These are phyloP conservation scores for Esox niger DNA, from an alignment of 2,113 vertebrate species.

Conservation along the genomic window DNA sequence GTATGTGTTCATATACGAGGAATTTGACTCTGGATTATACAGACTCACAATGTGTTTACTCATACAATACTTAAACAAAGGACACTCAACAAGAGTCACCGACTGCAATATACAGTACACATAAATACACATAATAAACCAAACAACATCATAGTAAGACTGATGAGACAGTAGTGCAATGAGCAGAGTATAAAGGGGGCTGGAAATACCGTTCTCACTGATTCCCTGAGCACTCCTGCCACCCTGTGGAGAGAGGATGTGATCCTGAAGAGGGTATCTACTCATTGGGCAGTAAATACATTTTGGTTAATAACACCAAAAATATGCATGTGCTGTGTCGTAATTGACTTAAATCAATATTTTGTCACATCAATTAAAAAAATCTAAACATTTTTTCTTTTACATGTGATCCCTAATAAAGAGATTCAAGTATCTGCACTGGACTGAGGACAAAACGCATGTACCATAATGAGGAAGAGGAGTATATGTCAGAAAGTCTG, in stretches of 20 bases:
- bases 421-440: background rate
- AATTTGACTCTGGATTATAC: no score
- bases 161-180: no score
- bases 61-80: no score
- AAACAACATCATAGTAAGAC: no score
- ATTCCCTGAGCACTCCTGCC: slow-evolving; percentile 12
- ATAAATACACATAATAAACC: no score
- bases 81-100: no score
- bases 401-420: background rate
- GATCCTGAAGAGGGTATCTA: background rate
- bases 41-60: no score
- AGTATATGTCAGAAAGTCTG: slow-evolving; percentile 64
- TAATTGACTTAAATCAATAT: background rate
- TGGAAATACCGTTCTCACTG: background rate
- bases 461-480: background rate
- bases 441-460: background rate
- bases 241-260: slow-evolving; percentile 12
- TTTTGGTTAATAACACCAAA: background rate
- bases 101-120: no score
- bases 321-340: background rate
- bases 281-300: background rate
- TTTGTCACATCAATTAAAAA: background rate
- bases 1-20: no score
- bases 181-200: no score
- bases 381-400: background rate